These are phyloP conservation scores for Falco concolor DNA, from an alignment of 2,797 vertebrate genomes.

Conservation along the genomic window DNA sequence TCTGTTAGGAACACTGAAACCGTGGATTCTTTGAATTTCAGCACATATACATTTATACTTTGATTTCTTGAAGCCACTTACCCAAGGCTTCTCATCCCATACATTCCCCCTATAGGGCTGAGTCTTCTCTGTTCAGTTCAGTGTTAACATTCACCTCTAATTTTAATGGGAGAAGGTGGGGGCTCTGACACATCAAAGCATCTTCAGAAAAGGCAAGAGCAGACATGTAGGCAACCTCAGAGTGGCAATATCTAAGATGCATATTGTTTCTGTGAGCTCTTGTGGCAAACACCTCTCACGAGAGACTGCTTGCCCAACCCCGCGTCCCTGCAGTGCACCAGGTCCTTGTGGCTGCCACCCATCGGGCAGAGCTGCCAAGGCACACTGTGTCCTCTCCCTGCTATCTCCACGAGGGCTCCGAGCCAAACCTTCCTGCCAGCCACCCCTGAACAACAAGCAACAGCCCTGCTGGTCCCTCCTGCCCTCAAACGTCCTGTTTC, in stretches of 20 bases:
- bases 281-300: rapidly evolving
- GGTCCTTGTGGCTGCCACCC: neutral
- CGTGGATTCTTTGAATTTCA: neutral
- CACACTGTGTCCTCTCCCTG: neutral
- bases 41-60: neutral
- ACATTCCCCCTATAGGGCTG: neutral
- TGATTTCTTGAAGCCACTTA: neutral
- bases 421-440: neutral
- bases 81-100: neutral
- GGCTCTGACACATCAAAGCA: neutral
- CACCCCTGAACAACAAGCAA: neutral
- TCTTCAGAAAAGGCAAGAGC: neutral
- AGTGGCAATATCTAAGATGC: neutral
- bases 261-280: neutral
- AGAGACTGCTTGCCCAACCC: neutral
- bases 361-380: rapidly evolving
- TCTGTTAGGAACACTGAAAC: neutral
- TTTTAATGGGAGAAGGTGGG: neutral
- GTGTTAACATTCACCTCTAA: neutral
- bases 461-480: neutral
- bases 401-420: neutral
- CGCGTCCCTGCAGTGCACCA: rapidly evolving
- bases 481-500: neutral
- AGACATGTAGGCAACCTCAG: neutral
- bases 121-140: neutral